phyloP scores from a whole-genome alignment of 1,140 invertebrate genomes.

The Onthophagus taurus region DNA sequence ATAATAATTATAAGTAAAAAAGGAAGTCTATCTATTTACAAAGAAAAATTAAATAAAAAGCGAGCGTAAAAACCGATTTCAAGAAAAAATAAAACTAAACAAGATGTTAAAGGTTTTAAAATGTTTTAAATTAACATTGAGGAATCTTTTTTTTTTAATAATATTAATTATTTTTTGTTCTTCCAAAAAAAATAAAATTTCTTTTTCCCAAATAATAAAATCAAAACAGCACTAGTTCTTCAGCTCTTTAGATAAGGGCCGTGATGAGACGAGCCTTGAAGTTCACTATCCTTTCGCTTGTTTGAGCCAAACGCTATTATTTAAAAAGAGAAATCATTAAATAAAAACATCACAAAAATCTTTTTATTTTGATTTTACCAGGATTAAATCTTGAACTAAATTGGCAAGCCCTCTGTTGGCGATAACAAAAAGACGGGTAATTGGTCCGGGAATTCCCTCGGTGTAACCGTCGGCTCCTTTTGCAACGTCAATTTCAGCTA shows the following conservation, averaged over 20 bases:
- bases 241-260: conserved; percentile 74
- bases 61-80: too few species aligned
- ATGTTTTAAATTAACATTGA: too few species aligned
- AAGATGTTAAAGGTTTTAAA: too few species aligned
- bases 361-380: too few species aligned
- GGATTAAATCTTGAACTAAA: conserved; percentile 73
- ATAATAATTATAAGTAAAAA: too few species aligned
- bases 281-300: conserved; percentile 80
- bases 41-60: too few species aligned
- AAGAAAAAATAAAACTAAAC: too few species aligned
- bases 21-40: too few species aligned
- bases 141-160: too few species aligned
- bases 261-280: conserved; percentile 83
- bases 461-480: conserved; percentile 46
- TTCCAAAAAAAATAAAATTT: conserved; percentile 1
- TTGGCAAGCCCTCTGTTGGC: conserved; percentile 75
- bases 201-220: background rate
- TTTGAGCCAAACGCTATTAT: conserved; percentile 64
- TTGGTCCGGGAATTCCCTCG: conserved; percentile 73
- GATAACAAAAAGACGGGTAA: conserved; percentile 73
- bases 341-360: too few species aligned
- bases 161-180: conserved; percentile 7
- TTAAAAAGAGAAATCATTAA: background rate
- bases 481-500: conserved; percentile 35
- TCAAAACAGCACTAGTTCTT: too few species aligned